These are phyloP conservation scores for Scaptomyza hsui DNA, from an alignment of 1,140 invertebrate genomes.

Conservation along the genomic window DNA sequence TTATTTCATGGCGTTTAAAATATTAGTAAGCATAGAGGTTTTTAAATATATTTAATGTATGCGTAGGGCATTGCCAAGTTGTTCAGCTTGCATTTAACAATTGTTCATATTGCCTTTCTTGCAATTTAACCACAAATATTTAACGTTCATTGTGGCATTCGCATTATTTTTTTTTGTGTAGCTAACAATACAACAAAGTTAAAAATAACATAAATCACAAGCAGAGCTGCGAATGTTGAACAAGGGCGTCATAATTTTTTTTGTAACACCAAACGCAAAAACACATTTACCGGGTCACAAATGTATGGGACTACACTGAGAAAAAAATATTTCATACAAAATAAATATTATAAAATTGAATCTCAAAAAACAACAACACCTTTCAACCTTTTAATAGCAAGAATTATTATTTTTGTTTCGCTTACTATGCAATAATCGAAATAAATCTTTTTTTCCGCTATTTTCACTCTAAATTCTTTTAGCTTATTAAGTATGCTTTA, in stretches of 20 bases:
- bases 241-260: slow-evolving; percentile 7
- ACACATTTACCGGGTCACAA: not conserved
- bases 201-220: slow-evolving; percentile 22
- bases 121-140: slow-evolving; percentile 41
- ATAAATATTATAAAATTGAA: no score
- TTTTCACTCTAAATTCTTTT: no score
- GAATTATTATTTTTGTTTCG: no score
- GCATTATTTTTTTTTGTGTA: no score
- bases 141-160: slow-evolving; percentile 4
- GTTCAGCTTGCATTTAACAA: not conserved
- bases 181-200: slow-evolving; percentile 3
- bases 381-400: no score
- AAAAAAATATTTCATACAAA: not conserved
- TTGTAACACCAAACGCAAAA: no score
- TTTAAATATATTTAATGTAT: not conserved
- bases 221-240: slow-evolving; percentile 16
- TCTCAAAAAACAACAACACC: no score
- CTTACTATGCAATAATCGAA: no score
- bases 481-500: no score
- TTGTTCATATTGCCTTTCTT: not conserved
- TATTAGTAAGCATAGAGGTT: not conserved
- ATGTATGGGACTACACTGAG: not conserved
- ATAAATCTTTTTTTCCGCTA: no score
- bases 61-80: not conserved
- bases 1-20: not conserved